These are phyloP conservation scores for Dexiosoma caninum DNA, from an alignment of 2,888 invertebrate species.

Conservation along the genomic window DNA sequence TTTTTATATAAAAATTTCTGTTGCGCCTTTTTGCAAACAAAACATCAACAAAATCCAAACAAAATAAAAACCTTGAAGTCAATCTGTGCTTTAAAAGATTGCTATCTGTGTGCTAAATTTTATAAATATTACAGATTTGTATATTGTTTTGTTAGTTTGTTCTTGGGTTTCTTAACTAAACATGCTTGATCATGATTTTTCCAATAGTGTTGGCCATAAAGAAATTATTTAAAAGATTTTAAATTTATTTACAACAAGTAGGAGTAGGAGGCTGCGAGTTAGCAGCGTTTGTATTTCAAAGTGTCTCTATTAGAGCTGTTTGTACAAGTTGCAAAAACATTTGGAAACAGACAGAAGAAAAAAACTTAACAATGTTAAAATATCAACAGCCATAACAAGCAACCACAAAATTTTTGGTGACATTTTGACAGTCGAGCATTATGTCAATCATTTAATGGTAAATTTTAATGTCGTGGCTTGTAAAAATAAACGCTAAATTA, in stretches of 20 bases:
- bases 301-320: constrained; percentile 50
- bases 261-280: constrained; percentile 24
- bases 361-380: constrained; percentile 41
- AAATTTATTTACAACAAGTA: background rate
- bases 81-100: constrained; percentile 59
- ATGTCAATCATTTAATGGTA: constrained; percentile 55
- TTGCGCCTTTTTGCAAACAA: constrained; percentile 35
- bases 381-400: constrained; percentile 55
- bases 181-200: constrained; percentile 55
- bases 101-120: constrained; percentile 60
- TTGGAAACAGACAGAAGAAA: background rate
- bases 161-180: constrained; percentile 27
- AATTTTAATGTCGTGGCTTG: constrained; percentile 28
- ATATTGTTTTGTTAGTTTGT: background rate
- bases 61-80: constrained; percentile 62
- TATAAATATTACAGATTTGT: constrained; percentile 42
- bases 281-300: background rate
- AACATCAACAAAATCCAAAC: constrained; percentile 54
- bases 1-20: constrained; percentile 5
- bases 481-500: constrained; percentile 33
- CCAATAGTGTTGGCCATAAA: constrained; percentile 42
- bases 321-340: constrained; percentile 31
- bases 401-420: constrained; percentile 59
- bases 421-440: constrained; percentile 63
- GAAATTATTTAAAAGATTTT: background rate